phyloP scores from a whole-genome alignment of 53 echinoderm and acorn worm species.

The Pentamera pediparva region DNA sequence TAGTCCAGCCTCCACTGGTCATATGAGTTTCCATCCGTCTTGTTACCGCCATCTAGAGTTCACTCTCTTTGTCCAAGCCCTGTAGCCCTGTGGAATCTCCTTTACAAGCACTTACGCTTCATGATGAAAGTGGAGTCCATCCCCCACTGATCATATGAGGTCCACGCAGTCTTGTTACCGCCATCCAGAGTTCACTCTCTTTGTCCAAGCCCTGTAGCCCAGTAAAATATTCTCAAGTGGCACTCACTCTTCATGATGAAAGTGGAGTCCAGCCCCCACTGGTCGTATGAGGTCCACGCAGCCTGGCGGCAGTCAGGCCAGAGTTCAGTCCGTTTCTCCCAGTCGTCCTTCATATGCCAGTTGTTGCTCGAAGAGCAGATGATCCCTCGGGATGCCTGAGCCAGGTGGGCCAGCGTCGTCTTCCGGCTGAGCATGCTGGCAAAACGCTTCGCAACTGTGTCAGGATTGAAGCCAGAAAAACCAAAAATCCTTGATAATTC shows the following conservation, averaged over 20 bases:
- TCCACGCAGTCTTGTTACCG: too few species aligned
- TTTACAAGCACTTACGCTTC: constrained; percentile 1
- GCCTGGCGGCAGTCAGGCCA: constrained; percentile 61
- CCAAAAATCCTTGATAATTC: too few species aligned
- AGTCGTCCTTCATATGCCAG: constrained; percentile 65
- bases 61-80: too few species aligned
- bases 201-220: too few species aligned
- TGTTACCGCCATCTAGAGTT: too few species aligned
- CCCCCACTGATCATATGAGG: constrained; percentile 29
- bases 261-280: background rate
- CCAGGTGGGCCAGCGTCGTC: constrained; percentile 74
- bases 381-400: constrained; percentile 48
- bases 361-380: constrained; percentile 18
- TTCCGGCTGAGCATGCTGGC: constrained; percentile 70
- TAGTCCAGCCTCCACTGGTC: constrained; percentile 1
- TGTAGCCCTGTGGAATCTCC: too few species aligned
- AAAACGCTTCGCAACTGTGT: constrained; percentile 69
- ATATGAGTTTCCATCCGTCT: constrained; percentile 57
- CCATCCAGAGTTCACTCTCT: too few species aligned
- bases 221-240: too few species aligned
- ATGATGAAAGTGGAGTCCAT: background rate
- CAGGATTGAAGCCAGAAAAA: background rate
- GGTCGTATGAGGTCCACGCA: constrained; percentile 54
- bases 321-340: constrained; percentile 74
- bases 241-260: constrained; percentile 7